Base-by-base conservation (phyloP, 2,113 vertebrate genomes). In the Thamnaconus septentrionalis region DNA sequence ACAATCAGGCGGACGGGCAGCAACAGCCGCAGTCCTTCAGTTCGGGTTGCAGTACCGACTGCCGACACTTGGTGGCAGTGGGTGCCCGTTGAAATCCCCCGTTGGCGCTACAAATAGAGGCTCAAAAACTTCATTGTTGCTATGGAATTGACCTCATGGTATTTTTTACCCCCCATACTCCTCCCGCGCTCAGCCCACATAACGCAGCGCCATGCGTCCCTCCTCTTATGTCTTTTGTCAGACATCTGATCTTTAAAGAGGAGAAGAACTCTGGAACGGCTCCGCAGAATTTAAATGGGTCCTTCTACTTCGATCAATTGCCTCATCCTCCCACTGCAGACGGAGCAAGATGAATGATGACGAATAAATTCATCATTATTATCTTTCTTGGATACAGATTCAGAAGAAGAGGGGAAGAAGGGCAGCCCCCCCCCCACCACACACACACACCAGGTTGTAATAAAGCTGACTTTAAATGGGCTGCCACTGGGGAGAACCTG, bases 51-150 rank as follows among this genome's bases (percentile, higher is more conserved):
- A 76, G 76, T 85, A 84, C 75, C 66, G 11, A 65, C 43, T 66
- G 60, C 59, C 48, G 60, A 49, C 91, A 89, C 91, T 89, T 89
- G 91, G 82, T 90, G 91, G 91, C 89, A 91, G 81, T 90, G 81
- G 75, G 69, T 68, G 70, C 77, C 80, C 78, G 79, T 64, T 46
- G 53, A 77, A 84, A 77, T 62, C 48, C 44, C 68, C 50, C 39
- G 6, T 41, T 43, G 44, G 54, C 57, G 68, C 72, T 61, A 45
- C 39, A 46, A 63, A 73, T 31, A 40, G 56, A 59, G 63, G 59
- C 46, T 59, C 53, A 70, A 83, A 82, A 73, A 61, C 65, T 56
- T 60, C 66, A 73, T 80, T 89, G 89, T 90, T 92, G 83, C 84
- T 82, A 90, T 82, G 83, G 90, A 87, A 86, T 78, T 91, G 89